Evolutionary conservation across 1,140 invertebrate genomes (phyloP).

Genomic region (Saxidomus purpurata): DNA sequence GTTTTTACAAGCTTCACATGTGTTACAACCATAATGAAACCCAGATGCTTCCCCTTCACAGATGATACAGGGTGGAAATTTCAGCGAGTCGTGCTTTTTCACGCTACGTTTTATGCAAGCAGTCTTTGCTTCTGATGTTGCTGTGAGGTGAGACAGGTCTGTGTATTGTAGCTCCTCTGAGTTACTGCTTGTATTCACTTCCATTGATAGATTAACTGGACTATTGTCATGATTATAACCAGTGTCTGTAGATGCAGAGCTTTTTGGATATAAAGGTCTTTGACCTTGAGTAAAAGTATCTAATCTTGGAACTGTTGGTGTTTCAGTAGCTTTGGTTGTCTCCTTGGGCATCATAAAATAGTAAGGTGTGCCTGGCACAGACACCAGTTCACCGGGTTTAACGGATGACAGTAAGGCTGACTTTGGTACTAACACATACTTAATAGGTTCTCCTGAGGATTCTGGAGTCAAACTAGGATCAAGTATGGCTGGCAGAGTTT

Average conservation of each 20-base stretch:
- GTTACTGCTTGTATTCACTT: not conserved
- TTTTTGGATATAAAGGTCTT: not conserved
- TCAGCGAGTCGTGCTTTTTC: conserved; percentile 42
- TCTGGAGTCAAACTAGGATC: not conserved
- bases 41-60: conserved; percentile 87
- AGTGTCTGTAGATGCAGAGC: not conserved
- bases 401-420: not conserved
- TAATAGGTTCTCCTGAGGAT: not conserved
- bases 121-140: not conserved
- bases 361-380: not conserved
- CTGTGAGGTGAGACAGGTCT: not conserved
- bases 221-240: not conserved
- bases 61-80: conserved; percentile 84
- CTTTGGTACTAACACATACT: conserved; percentile 28
- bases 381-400: not conserved
- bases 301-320: not conserved
- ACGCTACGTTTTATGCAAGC: not conserved
- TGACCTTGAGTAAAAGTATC: not conserved
- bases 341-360: not conserved
- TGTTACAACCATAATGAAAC: conserved; percentile 87
- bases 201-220: not conserved
- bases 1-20: conserved; percentile 87
- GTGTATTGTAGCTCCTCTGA: not conserved
- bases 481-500: not conserved
- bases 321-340: not conserved